phyloP scores from a whole-genome alignment of 2,888 invertebrate genomes.

The Melinopterus prodromus region DNA sequence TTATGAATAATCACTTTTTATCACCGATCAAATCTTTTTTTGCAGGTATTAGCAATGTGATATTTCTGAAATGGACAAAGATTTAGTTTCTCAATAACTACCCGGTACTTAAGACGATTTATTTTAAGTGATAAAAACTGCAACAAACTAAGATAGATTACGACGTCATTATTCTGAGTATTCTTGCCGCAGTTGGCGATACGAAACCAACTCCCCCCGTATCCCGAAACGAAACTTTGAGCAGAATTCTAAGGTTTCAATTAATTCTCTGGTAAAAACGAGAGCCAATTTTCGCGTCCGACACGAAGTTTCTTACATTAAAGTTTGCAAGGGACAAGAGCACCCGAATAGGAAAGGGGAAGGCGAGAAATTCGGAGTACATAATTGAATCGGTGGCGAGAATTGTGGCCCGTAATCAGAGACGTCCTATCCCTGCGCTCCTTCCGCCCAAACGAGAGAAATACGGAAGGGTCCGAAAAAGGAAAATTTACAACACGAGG shows the following conservation, averaged over 20 bases:
- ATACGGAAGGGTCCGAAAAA: conserved; percentile 12
- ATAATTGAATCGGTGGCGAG: conserved; percentile 51
- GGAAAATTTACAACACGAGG: conserved; percentile 11
- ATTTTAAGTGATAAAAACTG: no score
- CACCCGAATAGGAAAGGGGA: not conserved
- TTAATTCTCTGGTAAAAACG: conserved; percentile 4
- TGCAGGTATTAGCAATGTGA: no score
- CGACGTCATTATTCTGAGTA: not conserved
- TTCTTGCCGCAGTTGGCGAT: not conserved
- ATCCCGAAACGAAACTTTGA: not conserved
- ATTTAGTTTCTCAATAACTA: no score
- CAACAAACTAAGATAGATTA: not conserved
- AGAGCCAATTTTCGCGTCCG: not conserved
- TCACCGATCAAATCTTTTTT: no score
- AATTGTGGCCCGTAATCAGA: conserved; percentile 52
- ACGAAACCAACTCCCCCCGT: not conserved
- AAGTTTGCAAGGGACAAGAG: conserved; percentile 4
- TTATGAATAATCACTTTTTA: no score
- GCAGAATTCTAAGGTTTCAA: not conserved
- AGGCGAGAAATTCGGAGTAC: conserved; percentile 46
- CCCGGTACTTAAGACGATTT: no score
- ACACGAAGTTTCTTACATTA: not conserved
- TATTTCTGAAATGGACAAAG: no score
- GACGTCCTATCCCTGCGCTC: not conserved
- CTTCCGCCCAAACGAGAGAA: not conserved